Conservation (phyloP, 2,113 vertebrate genomes). For the Nycticryphes semicollaris region DNA sequence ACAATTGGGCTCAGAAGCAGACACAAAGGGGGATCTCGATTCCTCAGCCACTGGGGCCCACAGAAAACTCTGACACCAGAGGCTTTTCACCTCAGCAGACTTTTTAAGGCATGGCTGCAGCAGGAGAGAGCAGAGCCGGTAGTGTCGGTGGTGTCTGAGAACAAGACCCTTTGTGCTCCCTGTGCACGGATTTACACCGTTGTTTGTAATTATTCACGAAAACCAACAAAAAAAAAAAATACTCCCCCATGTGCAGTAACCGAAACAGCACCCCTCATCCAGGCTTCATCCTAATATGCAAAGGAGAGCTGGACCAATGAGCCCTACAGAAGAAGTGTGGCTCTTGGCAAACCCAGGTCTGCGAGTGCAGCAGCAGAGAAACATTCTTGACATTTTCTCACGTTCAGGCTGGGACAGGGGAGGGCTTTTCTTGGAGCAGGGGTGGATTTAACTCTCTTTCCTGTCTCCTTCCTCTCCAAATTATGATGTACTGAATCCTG, state of each 20-base stretch:
- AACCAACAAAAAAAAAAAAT: not conserved
- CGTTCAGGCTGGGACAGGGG: not conserved
- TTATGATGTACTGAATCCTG: not conserved
- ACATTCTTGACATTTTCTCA: not conserved
- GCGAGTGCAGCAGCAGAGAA: not conserved
- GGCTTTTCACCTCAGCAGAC: not conserved
- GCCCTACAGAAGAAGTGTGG: rapidly evolving
- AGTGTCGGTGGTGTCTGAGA: not conserved
- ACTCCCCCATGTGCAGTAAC: not conserved
- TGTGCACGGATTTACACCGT: not conserved
- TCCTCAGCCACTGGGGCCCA: not conserved
- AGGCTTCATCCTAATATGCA: not conserved
- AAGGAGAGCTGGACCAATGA: not conserved
- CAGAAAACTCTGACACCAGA: not conserved
- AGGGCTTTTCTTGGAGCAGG: not conserved
- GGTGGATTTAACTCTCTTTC: not conserved
- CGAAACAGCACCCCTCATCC: not conserved
- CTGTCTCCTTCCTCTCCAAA: not conserved
- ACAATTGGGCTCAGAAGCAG: not conserved
- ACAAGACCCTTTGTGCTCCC: not conserved
- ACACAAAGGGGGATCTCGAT: not conserved
- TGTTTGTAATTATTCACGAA: not conserved
- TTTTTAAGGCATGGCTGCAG: not conserved
- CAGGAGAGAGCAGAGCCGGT: not conserved
- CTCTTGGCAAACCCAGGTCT: not conserved